Percentiles rank a stretch among this genome's conserved stretches.
Conservation (phyloP, 1,140 invertebrate species). For the Schlechtendalia chinensis region DNA sequence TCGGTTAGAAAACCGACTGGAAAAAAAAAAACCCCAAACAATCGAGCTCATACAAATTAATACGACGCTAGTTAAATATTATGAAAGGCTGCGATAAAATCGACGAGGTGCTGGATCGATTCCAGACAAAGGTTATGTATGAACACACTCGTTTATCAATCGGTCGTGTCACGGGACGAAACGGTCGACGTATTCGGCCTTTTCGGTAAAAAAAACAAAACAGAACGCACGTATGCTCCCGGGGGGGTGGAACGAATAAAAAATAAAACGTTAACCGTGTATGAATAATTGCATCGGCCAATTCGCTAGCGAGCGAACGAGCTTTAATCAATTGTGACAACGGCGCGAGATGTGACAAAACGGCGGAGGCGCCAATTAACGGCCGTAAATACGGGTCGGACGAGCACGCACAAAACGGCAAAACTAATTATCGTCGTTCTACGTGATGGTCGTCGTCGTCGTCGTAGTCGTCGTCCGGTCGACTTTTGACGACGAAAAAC, state of each 20-base stretch:
- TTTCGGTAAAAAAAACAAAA: neutral
- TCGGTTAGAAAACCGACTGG: no score
- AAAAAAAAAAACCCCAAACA: no score
- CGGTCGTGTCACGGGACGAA: neutral
- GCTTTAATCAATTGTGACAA: neutral
- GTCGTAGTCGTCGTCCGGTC: neutral
- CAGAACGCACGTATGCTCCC: neutral
- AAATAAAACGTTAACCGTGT: constrained; percentile 1
- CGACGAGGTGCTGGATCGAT: neutral
- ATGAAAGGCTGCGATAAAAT: neutral
- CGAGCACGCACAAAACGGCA: neutral
- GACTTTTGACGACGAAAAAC: neutral
- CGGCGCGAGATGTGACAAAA: no score
- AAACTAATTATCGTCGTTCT: neutral
- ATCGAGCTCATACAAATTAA: no score
- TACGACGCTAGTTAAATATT: no score
- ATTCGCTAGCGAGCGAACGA: neutral
- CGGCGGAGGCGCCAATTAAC: neutral
- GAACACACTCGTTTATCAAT: neutral
- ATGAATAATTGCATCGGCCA: no score
- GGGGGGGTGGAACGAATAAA: neutral
- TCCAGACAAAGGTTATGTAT: neutral
- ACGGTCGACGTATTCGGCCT: neutral
- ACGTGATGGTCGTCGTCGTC: neutral
- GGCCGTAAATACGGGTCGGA: neutral